Evolutionary conservation across 1,140 invertebrate genomes (phyloP).

Genomic region (Tetraneura akinire): DNA sequence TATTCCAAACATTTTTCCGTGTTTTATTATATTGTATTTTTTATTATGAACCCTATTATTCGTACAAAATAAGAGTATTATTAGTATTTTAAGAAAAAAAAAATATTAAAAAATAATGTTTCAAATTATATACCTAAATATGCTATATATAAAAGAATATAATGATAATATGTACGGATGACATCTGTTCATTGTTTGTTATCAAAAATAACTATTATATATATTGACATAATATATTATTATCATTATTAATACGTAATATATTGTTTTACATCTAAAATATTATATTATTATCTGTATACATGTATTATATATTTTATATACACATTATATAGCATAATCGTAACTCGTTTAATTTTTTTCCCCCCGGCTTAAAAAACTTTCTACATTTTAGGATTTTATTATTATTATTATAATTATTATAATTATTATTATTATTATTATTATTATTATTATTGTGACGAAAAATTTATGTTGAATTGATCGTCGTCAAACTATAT

Average conservation of each 20-base stretch:
- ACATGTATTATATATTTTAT: conserved; percentile 42
- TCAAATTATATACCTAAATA: background rate
- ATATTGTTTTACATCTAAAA: conserved; percentile 25
- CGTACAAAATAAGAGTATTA: conserved; percentile 44
- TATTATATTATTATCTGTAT: conserved; percentile 40
- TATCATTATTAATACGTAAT: conserved; percentile 6
- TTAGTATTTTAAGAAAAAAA: conserved; percentile 40
- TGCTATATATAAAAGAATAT: background rate
- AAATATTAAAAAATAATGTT: conserved; percentile 2
- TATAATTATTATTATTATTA: conserved; percentile 37
- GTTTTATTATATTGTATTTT: background rate
- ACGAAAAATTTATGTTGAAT: conserved; percentile 20
- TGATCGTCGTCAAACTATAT: background rate
- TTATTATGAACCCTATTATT: background rate
- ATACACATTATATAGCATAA: conserved; percentile 35
- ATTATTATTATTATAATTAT: conserved; percentile 25
- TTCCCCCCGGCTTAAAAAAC: conserved; percentile 48
- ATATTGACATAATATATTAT: background rate
- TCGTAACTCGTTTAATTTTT: conserved; percentile 7
- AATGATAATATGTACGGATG: conserved; percentile 13
- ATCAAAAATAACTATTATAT: conserved; percentile 7
- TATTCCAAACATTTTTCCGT: background rate
- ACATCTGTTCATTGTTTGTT: conserved; percentile 12
- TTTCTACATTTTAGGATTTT: conserved; percentile 49
- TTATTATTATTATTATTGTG: conserved; percentile 29